A percentile compares a stretch with the other conserved stretches of the same genome.
phyloP scores from a whole-genome alignment of 2,888 invertebrate genomes.

The Odontocolon sp. region DNA sequence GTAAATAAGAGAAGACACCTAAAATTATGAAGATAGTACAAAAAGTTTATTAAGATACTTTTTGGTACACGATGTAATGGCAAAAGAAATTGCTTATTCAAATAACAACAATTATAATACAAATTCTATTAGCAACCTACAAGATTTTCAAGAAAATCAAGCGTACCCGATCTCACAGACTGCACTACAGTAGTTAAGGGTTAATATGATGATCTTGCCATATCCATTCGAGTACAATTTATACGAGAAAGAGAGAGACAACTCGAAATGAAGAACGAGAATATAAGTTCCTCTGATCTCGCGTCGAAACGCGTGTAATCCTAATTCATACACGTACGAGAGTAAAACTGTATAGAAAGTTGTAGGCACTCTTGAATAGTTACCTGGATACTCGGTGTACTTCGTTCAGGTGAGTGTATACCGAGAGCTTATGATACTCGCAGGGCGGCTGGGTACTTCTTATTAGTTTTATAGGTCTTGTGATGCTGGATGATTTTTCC shows the following conservation, averaged over 20 bases:
- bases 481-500: not conserved
- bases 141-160: no score
- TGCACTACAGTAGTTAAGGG: no score
- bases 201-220: slow-evolving; percentile 41
- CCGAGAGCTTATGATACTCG: not conserved
- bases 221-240: slow-evolving; percentile 32
- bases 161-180: no score
- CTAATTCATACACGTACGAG: slow-evolving; percentile 52
- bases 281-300: slow-evolving; percentile 1
- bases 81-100: no score
- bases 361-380: not conserved
- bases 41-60: no score
- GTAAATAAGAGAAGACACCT: slow-evolving; percentile 17
- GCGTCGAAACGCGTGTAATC: slow-evolving; percentile 48
- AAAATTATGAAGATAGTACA: no score
- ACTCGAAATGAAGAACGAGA: slow-evolving; percentile 50
- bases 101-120: no score
- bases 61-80: no score
- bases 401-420: no score
- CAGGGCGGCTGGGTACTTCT: not conserved
- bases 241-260: slow-evolving; percentile 18
- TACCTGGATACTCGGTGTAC: no score
- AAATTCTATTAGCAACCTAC: no score
- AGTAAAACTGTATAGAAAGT: not conserved
- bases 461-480: slow-evolving; percentile 16